phyloP scores from a whole-genome alignment of 2,888 invertebrate genomes.

The Erpobdella octoculata region DNA sequence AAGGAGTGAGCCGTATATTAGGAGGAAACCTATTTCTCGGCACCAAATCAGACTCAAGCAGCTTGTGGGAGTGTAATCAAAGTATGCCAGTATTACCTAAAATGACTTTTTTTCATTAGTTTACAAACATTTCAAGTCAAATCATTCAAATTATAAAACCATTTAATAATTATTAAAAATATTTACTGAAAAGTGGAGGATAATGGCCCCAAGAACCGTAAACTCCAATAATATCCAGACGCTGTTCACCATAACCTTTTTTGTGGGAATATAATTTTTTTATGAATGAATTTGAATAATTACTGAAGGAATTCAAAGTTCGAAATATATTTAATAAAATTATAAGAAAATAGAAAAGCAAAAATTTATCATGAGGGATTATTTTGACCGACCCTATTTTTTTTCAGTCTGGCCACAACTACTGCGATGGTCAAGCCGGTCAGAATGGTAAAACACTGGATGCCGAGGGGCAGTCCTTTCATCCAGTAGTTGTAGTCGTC shows the following conservation, averaged over 20 bases:
- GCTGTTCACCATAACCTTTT: constrained; percentile 54
- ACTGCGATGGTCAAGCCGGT: constrained; percentile 7
- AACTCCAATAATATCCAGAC: constrained; percentile 87
- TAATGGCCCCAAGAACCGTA: constrained; percentile 71
- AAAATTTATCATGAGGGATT: too few relatives aligned
- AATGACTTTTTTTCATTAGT: too few relatives aligned
- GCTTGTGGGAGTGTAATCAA: constrained; percentile 65
- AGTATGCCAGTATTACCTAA: constrained; percentile 74
- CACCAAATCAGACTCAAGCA: constrained; percentile 84
- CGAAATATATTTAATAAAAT: too few relatives aligned
- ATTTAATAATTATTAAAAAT: constrained; percentile 3
- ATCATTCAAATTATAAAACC: too few relatives aligned
- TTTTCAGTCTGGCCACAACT: constrained; percentile 18
- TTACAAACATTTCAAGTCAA: too few relatives aligned
- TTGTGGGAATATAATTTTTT: constrained; percentile 14
- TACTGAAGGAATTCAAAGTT: neutral
- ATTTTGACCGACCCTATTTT: constrained; percentile 4
- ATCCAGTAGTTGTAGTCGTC: constrained; percentile 16
- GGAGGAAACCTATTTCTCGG: constrained; percentile 81
- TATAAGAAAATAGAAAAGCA: too few relatives aligned
- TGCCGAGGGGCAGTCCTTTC: neutral
- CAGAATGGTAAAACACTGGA: constrained; percentile 21
- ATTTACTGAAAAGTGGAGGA: constrained; percentile 75
- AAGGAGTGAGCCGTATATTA: constrained; percentile 84
- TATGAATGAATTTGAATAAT: neutral